These are phyloP conservation scores for Oreohelix idahoensis DNA, from an alignment of 1,140 invertebrate species.

Conservation along the genomic window DNA sequence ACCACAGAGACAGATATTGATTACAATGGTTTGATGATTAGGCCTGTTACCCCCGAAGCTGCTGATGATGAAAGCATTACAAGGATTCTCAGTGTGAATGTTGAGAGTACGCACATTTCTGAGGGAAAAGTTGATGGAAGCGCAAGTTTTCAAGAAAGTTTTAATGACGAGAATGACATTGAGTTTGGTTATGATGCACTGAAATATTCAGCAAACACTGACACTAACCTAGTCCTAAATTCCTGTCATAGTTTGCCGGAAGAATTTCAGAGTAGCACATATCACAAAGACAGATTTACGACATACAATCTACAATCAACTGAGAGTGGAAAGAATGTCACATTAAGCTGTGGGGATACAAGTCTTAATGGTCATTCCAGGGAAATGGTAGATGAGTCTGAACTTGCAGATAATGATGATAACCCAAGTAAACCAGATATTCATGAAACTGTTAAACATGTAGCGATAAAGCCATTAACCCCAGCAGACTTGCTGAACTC, in stretches of 20 bases:
- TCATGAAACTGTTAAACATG: too few relatives aligned
- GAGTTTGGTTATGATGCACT: background rate
- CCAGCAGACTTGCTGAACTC: too few relatives aligned
- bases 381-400: too few relatives aligned
- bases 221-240: too few relatives aligned
- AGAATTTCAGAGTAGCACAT: background rate
- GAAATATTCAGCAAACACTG: background rate
- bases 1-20: background rate
- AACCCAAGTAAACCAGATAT: too few relatives aligned
- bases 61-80: slow-evolving; percentile 17
- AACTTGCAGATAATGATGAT: too few relatives aligned
- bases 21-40: background rate
- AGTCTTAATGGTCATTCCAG: too few relatives aligned
- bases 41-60: slow-evolving; percentile 20
- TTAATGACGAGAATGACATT: background rate
- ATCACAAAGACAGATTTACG: background rate
- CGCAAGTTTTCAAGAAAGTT: background rate
- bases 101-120: background rate
- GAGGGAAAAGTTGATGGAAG: background rate
- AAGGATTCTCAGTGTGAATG: background rate
- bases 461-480: too few relatives aligned
- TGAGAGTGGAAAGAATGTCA: background rate
- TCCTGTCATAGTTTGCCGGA: background rate
- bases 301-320: too few relatives aligned
- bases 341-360: background rate